A percentile compares a stretch with the other conserved stretches of the same genome.
Evolutionary conservation across 2,113 vertebrate genomes (phyloP).

Genomic region (Ceratotherium simum): DNA sequence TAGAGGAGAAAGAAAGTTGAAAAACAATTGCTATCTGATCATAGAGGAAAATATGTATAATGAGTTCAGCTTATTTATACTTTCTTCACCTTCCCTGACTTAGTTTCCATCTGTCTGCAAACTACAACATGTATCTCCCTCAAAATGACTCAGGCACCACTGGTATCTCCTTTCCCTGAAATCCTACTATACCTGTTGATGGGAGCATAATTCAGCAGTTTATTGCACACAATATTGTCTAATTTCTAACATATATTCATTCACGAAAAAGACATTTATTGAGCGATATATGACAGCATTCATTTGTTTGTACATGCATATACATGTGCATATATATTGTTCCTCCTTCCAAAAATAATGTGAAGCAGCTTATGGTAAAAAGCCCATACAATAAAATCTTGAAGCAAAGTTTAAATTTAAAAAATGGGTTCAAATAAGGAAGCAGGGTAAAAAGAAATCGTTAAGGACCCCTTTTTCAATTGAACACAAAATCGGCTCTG

Average conservation of each 20-base stretch:
- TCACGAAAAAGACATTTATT: background rate
- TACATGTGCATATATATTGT: background rate
- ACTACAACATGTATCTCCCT: background rate
- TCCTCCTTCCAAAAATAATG: background rate
- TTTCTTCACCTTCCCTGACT: background rate
- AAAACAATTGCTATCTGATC: background rate
- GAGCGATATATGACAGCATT: background rate
- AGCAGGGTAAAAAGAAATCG: background rate
- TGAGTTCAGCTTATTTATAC: background rate
- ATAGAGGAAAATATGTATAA: background rate
- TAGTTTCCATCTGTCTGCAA: conserved; percentile 25
- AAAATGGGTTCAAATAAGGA: conserved; percentile 42
- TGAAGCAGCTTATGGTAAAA: background rate
- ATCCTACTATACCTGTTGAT: background rate
- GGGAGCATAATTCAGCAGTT: background rate
- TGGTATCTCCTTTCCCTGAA: background rate
- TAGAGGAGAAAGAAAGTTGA: background rate
- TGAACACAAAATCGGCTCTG: conserved; percentile 35
- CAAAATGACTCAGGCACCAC: background rate
- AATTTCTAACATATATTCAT: conserved; percentile 9
- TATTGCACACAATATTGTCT: background rate
- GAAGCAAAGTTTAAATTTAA: background rate
- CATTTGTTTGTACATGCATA: background rate
- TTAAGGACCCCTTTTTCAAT: background rate
- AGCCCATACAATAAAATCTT: conserved; percentile 35